Conservation (phyloP, 2,888 invertebrate species). For the Caradrina kadenii region DNA sequence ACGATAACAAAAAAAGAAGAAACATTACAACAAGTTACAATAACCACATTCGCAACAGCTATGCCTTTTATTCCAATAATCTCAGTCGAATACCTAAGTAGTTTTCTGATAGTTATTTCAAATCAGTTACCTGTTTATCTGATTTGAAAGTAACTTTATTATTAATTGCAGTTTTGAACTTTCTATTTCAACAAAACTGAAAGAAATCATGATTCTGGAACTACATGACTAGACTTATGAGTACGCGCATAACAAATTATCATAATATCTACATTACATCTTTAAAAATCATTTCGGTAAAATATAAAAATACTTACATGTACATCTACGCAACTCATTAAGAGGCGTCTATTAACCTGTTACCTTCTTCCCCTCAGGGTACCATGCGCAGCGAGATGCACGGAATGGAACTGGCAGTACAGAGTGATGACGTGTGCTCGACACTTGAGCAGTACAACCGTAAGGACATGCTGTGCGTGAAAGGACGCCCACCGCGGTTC, state of each 20-base stretch:
- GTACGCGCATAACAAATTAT: background rate
- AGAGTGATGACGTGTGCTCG: slow-evolving; percentile 73
- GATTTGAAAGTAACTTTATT: too few species aligned
- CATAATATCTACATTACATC: background rate
- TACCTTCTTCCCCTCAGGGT: slow-evolving; percentile 70
- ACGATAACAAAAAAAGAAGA: background rate
- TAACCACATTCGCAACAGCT: background rate
- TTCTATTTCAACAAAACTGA: background rate
- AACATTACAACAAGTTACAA: background rate
- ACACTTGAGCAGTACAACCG: slow-evolving; percentile 76
- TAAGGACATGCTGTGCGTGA: slow-evolving; percentile 83
- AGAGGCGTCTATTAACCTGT: background rate
- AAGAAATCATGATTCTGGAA: background rate
- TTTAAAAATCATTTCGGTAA: background rate
- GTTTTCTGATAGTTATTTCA: slow-evolving; percentile 5
- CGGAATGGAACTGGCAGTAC: slow-evolving; percentile 78
- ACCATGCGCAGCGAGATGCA: slow-evolving; percentile 86
- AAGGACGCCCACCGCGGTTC: slow-evolving; percentile 77
- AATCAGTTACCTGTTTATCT: background rate
- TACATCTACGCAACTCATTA: too few species aligned
- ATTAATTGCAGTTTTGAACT: background rate
- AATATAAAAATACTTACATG: too few species aligned
- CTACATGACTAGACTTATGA: too few species aligned
- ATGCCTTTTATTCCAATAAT: slow-evolving; percentile 24
- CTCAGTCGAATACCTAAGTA: background rate